Evolutionary conservation across 2,888 invertebrate species (phyloP).

Genomic region (Cerceris rybyensis): DNA sequence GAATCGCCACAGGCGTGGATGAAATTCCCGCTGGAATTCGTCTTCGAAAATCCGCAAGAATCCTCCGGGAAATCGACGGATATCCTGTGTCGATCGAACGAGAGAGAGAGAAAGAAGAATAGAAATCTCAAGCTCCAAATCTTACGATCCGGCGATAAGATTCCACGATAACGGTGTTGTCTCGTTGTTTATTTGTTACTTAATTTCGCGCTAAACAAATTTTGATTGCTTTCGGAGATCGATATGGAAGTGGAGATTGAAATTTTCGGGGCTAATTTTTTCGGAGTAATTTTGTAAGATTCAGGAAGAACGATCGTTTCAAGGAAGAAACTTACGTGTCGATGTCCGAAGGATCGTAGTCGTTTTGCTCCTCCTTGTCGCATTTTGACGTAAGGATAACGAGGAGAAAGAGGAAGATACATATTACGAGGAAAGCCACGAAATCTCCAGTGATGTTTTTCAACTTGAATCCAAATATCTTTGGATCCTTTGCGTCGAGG

Average conservation of each 20-base stretch:
- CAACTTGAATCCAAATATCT: conserved; percentile 19
- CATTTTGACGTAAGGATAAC: conserved; percentile 63
- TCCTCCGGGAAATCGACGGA: conserved; percentile 27
- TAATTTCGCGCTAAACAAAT: too few relatives aligned
- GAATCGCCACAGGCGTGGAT: conserved; percentile 45
- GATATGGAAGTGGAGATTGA: too few relatives aligned
- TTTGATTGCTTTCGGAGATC: too few relatives aligned
- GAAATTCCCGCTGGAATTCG: conserved; percentile 7
- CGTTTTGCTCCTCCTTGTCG: conserved; percentile 36
- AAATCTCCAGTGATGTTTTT: conserved; percentile 59
- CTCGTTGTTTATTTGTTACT: too few relatives aligned
- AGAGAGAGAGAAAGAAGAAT: too few relatives aligned
- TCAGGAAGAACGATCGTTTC: too few relatives aligned
- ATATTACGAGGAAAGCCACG: conserved; percentile 63
- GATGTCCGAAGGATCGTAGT: conserved; percentile 7
- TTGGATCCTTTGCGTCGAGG: conserved; percentile 20
- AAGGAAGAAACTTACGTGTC: conserved; percentile 45
- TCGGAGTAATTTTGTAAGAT: too few relatives aligned
- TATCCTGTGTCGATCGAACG: conserved; percentile 20
- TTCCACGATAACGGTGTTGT: too few relatives aligned
- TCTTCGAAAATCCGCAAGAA: conserved; percentile 5
- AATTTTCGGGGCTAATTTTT: too few relatives aligned
- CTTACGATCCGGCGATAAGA: too few relatives aligned
- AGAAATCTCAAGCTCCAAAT: too few relatives aligned
- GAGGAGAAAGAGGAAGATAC: conserved; percentile 62